Evolutionary conservation across 35 echinoderm and acorn worm species (phyloP), one percentile per base, ranked within the genome.

Genomic region (Lytechinus pictus): DNA sequence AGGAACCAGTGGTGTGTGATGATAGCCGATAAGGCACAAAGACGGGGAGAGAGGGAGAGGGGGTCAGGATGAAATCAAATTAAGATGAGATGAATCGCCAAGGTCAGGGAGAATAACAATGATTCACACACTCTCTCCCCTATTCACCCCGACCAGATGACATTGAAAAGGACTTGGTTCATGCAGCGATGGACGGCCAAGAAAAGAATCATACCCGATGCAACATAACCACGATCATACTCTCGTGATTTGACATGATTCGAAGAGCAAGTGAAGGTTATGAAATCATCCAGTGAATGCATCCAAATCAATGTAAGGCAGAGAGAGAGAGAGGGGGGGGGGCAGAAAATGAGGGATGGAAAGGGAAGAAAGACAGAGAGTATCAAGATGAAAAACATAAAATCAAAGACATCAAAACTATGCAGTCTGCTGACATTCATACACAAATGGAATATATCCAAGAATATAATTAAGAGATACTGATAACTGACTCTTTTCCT

Each of bases 21-120:
- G 88, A 90, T 90, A 54, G 88, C 88, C 88, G 66, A 79, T 79
- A 79, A 79, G 66, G 66, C 66, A 90, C 88, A 90, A 90, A 90
- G 52, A 54, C 88, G 5, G 66, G n/a, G 66, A 79, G 21, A 90
- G 52, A 54, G 9, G 5, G 66, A 79, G 66, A 79, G 6, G 52
- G 52, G 88, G 52, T 90, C 52, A 54, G 88, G 52, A 90, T 90
- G 27, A 90, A 90, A 90, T 90, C 88, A 90, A 90, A 90, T 90
- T 90, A 90, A 3, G 52, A 58, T 21, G 88, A 90, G 88, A 90
- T 90, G 88, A 90, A 90, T 90, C 52, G 52, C 52, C 29, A 90
- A 90, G 88, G 88, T 90, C 88, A 33, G 10, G 29, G 52, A 54
- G 16, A 54, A 44, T 52, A 90, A 44, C 52, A 90, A 90, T 90